A percentile compares a stretch with the other conserved stretches of the same genome.
These are phyloP conservation scores for Sardina pilchardus DNA, from an alignment of 2,113 vertebrate genomes.

Conservation along the genomic window DNA sequence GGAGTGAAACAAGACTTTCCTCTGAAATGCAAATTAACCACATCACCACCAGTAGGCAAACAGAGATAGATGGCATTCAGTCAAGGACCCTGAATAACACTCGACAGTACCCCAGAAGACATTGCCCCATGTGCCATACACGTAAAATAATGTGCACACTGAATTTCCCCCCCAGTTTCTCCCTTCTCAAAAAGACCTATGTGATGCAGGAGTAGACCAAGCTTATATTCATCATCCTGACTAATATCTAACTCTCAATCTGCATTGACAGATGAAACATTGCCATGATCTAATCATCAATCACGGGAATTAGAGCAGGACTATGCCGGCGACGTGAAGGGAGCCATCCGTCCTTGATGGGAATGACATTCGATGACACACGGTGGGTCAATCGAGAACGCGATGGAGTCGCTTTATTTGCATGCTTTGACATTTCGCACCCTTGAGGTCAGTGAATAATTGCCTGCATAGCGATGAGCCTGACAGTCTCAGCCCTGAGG, in stretches of 20 bases:
- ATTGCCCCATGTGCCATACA: not conserved
- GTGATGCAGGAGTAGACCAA: not conserved
- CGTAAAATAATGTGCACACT: not conserved
- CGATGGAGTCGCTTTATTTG: not conserved
- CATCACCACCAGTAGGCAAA: not conserved
- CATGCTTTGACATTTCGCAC: constrained; percentile 5
- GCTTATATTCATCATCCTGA: not conserved
- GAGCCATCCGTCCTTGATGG: not conserved
- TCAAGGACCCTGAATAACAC: not conserved
- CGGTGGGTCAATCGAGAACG: not conserved
- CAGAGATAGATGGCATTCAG: not conserved
- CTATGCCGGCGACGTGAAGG: not conserved
- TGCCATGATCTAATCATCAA: not conserved
- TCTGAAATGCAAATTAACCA: not conserved
- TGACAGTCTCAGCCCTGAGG: not conserved
- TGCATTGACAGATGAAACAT: not conserved
- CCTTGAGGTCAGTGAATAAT: constrained; percentile 14
- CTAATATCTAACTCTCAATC: not conserved
- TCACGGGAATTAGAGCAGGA: not conserved
- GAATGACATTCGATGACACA: not conserved
- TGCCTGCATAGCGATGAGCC: not conserved
- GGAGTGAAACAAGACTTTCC: not conserved
- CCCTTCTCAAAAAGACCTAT: not conserved
- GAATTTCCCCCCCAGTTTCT: not conserved
- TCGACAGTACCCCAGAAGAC: not conserved